Conservation (phyloP, 2,888 invertebrate genomes). For the Mantis religiosa region DNA sequence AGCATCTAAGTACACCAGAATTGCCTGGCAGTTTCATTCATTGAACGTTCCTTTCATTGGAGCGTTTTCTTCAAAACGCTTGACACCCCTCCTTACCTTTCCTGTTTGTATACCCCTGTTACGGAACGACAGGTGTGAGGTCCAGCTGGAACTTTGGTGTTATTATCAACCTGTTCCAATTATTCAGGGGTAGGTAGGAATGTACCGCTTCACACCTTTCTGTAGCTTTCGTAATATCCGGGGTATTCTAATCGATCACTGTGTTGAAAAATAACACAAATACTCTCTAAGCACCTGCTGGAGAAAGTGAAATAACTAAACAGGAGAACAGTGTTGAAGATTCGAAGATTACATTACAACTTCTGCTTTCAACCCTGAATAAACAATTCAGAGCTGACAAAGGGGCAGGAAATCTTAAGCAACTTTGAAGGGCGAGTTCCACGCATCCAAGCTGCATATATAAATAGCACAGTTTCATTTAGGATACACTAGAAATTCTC, state of each 20-base stretch:
- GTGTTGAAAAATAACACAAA: background rate
- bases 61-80: no score
- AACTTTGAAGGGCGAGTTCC: no score
- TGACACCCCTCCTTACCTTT: background rate
- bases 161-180: background rate
- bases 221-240: background rate
- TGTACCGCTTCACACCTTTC: background rate
- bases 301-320: background rate
- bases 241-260: background rate
- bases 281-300: background rate
- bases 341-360: background rate
- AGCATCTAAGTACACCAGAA: no score
- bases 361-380: background rate
- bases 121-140: background rate
- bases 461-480: no score
- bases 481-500: no score
- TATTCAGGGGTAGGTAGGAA: background rate
- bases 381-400: no score
- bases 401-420: no score
- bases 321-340: background rate
- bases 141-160: background rate
- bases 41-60: no score
- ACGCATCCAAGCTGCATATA: no score
- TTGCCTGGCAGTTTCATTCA: no score
- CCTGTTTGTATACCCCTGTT: background rate